phyloP scores from a whole-genome alignment of 1,140 invertebrate genomes.

The Aleiodes sp. region DNA sequence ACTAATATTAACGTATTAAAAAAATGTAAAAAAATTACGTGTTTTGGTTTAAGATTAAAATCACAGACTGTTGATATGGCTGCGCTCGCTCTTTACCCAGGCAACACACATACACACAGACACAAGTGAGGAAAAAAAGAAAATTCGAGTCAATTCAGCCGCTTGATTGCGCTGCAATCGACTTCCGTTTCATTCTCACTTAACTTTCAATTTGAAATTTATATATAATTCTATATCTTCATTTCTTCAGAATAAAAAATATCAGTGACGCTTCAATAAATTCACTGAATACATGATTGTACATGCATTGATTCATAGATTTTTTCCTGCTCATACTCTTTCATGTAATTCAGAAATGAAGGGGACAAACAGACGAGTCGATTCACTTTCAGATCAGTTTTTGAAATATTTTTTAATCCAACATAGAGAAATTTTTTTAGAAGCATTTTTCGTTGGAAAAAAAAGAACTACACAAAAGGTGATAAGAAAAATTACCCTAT shows the following conservation, averaged over 20 bases:
- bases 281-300: too few species aligned
- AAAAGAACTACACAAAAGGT: too few species aligned
- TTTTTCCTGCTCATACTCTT: too few species aligned
- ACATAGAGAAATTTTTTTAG: too few species aligned
- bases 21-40: conserved; percentile 6
- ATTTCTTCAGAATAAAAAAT: not conserved
- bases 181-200: conserved; percentile 15
- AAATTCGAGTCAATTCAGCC: conserved; percentile 4
- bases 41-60: conserved; percentile 33
- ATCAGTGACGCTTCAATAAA: too few species aligned
- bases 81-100: not conserved
- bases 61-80: conserved; percentile 34
- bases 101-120: not conserved
- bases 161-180: conserved; percentile 27
- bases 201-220: conserved; percentile 19
- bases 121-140: not conserved
- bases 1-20: not conserved
- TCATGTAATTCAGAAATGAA: too few species aligned
- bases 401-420: too few species aligned
- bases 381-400: too few species aligned
- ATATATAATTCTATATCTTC: not conserved
- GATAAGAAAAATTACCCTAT: not conserved
- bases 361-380: too few species aligned
- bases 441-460: too few species aligned
- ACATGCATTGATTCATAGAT: too few species aligned